A percentile compares a stretch with the other conserved stretches of the same genome.
Evolutionary conservation across 2,888 invertebrate genomes (phyloP).

Genomic region (Lycocerus yunnanus): DNA sequence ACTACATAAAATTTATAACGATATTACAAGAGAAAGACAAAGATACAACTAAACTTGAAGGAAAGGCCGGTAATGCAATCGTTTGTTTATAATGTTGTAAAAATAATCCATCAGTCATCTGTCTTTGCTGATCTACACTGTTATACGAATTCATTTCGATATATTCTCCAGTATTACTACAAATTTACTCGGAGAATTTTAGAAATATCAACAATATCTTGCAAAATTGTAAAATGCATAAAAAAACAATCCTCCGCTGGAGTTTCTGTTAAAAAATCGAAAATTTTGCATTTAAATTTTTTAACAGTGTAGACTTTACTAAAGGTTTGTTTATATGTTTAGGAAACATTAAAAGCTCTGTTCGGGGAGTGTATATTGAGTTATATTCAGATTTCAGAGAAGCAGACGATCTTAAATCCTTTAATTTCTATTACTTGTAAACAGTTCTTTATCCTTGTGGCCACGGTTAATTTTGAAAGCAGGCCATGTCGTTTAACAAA

Average conservation of each 20-base stretch:
- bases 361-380: slow-evolving; percentile 45
- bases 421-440: slow-evolving; percentile 32
- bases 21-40: slow-evolving; percentile 16
- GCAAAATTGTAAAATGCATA: background rate
- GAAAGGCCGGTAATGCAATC: slow-evolving; percentile 41
- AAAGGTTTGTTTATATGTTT: slow-evolving; percentile 41
- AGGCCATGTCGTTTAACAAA: background rate
- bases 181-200: background rate
- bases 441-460: slow-evolving; percentile 36
- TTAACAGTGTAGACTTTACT: slow-evolving; percentile 37
- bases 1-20: slow-evolving; percentile 13
- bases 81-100: slow-evolving; percentile 55
- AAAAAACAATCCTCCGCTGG: fast-evolving
- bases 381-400: slow-evolving; percentile 48
- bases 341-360: slow-evolving; percentile 45
- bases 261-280: background rate
- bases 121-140: slow-evolving; percentile 54
- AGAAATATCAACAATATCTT: background rate
- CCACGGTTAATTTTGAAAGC: slow-evolving; percentile 23
- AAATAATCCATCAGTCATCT: slow-evolving; percentile 58
- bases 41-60: slow-evolving; percentile 32
- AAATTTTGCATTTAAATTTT: background rate
- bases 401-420: slow-evolving; percentile 40
- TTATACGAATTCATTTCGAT: slow-evolving; percentile 28
- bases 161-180: background rate